Conservation (phyloP, 2,113 vertebrate genomes). For the Saccopteryx leptura region DNA sequence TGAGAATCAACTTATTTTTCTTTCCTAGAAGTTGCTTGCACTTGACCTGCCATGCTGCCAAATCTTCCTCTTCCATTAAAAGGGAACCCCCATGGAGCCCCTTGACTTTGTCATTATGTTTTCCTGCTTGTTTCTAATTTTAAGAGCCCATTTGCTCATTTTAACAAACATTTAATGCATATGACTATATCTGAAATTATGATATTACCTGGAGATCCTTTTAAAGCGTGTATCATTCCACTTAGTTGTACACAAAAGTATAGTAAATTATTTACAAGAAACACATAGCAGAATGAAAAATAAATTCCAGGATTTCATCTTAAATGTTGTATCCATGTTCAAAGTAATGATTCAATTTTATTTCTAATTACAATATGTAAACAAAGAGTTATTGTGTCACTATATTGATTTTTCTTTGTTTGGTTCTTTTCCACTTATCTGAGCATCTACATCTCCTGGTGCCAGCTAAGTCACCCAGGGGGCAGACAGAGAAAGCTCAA, state of each 20-base stretch:
- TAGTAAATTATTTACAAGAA: constrained; percentile 6
- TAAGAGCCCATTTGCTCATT: neutral
- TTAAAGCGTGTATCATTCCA: constrained; percentile 46
- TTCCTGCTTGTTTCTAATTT: constrained; percentile 11
- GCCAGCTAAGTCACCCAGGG: neutral
- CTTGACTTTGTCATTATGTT: neutral
- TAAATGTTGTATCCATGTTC: neutral
- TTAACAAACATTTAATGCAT: neutral
- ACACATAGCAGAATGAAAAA: neutral
- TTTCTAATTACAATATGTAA: constrained; percentile 45
- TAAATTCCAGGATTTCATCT: neutral
- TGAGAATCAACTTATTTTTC: neutral
- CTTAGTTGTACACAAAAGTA: neutral
- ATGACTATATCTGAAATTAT: neutral
- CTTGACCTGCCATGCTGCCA: neutral
- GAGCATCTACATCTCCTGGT: neutral
- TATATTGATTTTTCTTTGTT: neutral
- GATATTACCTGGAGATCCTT: neutral
- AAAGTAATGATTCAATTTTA: neutral
- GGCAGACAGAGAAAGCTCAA: neutral
- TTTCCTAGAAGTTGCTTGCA: neutral
- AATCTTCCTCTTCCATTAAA: neutral
- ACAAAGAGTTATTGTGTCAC: neutral
- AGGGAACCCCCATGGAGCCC: neutral
- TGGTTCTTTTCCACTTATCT: neutral